phyloP scores from a whole-genome alignment of 2,797 vertebrate genomes.

The Chanos chanos region DNA sequence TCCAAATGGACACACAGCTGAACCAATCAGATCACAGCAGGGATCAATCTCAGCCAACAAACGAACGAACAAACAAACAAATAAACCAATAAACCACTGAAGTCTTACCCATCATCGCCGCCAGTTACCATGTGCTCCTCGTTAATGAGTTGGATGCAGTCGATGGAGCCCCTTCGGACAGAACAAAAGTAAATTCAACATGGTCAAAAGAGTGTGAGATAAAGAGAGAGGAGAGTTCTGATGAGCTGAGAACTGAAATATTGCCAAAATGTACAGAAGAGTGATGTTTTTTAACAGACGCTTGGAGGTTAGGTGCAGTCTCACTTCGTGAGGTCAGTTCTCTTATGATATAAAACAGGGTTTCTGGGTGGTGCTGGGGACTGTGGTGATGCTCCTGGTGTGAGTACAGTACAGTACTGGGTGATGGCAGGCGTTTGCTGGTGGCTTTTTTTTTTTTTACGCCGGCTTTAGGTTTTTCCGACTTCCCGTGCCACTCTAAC shows the following conservation, averaged over 20 bases:
- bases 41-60: background rate
- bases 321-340: no score
- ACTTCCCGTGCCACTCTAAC: no score
- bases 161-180: conserved; percentile 84
- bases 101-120: conserved; percentile 87
- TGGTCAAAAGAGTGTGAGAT: background rate
- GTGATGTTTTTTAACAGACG: no score
- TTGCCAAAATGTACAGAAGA: no score
- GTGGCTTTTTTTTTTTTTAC: no score
- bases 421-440: no score
- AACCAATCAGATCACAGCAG: background rate
- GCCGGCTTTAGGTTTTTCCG: no score
- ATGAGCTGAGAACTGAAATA: background rate
- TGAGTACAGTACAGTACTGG: no score
- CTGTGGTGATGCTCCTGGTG: no score
- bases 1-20: conserved; percentile 89
- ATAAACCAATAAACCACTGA: background rate
- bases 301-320: no score
- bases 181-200: background rate
- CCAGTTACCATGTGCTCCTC: conserved; percentile 95
- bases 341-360: no score
- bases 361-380: no score
- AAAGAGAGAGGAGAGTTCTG: background rate
- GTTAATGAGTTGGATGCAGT: conserved; percentile 93
- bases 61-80: background rate